Evolutionary conservation across 2,797 vertebrate genomes (phyloP).

Genomic region (Trematomus bernacchii): DNA sequence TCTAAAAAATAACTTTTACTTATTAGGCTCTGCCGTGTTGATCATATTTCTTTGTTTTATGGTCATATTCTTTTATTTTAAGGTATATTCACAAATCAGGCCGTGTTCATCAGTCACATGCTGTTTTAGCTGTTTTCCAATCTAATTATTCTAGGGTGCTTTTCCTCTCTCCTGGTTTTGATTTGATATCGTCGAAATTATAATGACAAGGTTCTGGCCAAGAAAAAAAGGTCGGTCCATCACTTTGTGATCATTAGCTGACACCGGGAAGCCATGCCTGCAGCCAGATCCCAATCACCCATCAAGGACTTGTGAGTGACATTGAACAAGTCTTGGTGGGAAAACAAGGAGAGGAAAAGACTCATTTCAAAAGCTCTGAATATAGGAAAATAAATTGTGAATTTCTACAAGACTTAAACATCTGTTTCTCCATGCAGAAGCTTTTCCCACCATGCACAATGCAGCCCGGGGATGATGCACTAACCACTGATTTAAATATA

Average conservation of each 20-base stretch:
- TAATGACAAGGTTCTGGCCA: neutral
- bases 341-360: slow-evolving; percentile 1
- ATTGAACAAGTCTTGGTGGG: neutral
- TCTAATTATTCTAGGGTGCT: slow-evolving; percentile 9
- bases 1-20: neutral
- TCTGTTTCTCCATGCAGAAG: neutral
- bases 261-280: neutral
- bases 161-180: neutral
- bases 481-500: neutral
- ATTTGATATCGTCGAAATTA: slow-evolving; percentile 6
- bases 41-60: neutral
- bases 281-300: slow-evolving; percentile 1
- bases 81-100: slow-evolving; percentile 14
- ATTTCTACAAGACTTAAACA: neutral
- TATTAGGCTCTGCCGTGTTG: neutral
- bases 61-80: neutral
- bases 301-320: neutral
- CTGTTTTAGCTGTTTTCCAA: neutral
- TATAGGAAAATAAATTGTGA: neutral
- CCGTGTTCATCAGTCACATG: slow-evolving; percentile 8
- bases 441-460: neutral
- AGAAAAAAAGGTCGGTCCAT: slow-evolving; percentile 16
- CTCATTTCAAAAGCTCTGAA: slow-evolving; percentile 8
- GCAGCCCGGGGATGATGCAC: neutral
- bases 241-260: slow-evolving; percentile 16